phyloP scores from a whole-genome alignment of 2,113 vertebrate genomes.

The Gadus chalcogrammus region DNA sequence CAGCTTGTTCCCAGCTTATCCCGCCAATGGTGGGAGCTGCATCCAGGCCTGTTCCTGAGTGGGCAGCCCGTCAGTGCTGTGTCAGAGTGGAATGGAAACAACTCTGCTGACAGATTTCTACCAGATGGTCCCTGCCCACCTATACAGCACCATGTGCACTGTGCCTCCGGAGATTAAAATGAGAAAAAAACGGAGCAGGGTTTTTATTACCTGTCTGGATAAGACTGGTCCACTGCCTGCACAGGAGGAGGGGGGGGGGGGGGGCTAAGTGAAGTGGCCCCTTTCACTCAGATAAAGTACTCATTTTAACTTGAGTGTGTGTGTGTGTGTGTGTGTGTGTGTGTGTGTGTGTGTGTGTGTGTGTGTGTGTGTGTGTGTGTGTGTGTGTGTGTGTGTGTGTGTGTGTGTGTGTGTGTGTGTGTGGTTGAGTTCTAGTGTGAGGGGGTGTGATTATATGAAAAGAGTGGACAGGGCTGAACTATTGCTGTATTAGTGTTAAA shows the following conservation, averaged over 20 bases:
- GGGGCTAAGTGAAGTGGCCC: conserved; percentile 41
- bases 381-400: neutral
- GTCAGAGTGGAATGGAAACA: conserved; percentile 23
- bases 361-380: neutral
- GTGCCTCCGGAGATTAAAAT: conserved; percentile 28
- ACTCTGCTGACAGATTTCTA: conserved; percentile 23
- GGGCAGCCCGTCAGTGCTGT: conserved; percentile 23
- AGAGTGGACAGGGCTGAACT: conserved; percentile 45
- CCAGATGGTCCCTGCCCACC: conserved; percentile 1
- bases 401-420: conserved; percentile 29
- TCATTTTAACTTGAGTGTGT: conserved; percentile 56
- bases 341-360: conserved; percentile 21
- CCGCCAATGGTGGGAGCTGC: conserved; percentile 17
- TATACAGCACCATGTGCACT: conserved; percentile 19
- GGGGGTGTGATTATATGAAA: conserved; percentile 27
- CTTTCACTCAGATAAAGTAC: conserved; percentile 52
- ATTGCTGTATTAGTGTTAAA: conserved; percentile 56
- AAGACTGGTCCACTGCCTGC: conserved; percentile 34
- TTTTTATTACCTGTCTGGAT: conserved; percentile 33
- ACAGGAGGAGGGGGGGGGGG: neutral
- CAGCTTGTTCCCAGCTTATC: conserved; percentile 3
- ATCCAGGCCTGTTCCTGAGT: conserved; percentile 15
- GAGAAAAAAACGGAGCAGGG: conserved; percentile 10
- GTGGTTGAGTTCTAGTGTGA: neutral
- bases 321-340: conserved; percentile 9